A percentile compares a stretch with the other conserved stretches of the same genome.
These are phyloP conservation scores for Crematogaster levior DNA, from an alignment of 2,888 invertebrate genomes.

Conservation along the genomic window DNA sequence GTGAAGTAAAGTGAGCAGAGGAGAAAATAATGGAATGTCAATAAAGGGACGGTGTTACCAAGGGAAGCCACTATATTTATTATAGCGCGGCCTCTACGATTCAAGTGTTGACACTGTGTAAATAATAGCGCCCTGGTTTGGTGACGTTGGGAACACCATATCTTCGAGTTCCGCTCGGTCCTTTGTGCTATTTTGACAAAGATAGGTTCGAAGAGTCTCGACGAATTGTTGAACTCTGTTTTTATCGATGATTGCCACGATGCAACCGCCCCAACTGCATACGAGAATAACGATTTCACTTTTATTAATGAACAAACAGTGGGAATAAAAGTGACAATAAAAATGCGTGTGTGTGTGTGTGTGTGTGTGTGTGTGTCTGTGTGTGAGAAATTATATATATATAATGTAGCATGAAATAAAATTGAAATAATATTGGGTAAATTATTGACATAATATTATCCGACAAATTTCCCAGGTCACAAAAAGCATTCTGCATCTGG, in stretches of 20 bases:
- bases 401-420: not conserved
- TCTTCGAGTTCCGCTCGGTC: constrained; percentile 86
- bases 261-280: constrained; percentile 98
- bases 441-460: not conserved
- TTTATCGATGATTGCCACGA: constrained; percentile 93
- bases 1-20: not conserved
- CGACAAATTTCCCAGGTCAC: not conserved
- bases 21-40: constrained; percentile 40
- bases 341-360: not conserved
- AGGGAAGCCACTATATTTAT: constrained; percentile 19
- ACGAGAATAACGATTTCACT: not conserved
- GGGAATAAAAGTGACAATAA: not conserved
- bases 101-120: constrained; percentile 78
- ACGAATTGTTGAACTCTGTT: constrained; percentile 90
- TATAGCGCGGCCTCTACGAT: not conserved
- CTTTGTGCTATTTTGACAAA: constrained; percentile 85
- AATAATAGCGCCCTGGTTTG: constrained; percentile 89
- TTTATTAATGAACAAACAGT: no score
- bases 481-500: not conserved
- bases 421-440: not conserved
- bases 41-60: constrained; percentile 2
- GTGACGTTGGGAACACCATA: constrained; percentile 91
- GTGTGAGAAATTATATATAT: no score
- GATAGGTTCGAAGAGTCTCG: constrained; percentile 89
- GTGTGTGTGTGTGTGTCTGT: no score